phyloP scores from a whole-genome alignment of 1,140 invertebrate genomes.

The Leptinotarsa defecta region DNA sequence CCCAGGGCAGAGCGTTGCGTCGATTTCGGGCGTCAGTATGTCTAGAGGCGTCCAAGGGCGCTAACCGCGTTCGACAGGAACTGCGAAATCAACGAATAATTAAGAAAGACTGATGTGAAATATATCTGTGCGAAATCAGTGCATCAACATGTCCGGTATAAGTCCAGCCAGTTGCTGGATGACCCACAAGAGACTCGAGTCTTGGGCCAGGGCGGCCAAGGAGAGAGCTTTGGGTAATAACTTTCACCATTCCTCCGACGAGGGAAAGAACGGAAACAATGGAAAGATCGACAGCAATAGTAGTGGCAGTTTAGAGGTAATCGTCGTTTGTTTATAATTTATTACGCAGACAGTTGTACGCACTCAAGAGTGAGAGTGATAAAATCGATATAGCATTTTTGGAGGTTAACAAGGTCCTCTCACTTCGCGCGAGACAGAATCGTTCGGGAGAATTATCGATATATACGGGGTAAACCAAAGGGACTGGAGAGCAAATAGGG shows the following conservation, averaged over 20 bases:
- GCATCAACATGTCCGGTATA: constrained; percentile 63
- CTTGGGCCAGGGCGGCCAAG: constrained; percentile 71
- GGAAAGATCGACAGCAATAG: constrained; percentile 45
- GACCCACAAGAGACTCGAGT: constrained; percentile 70
- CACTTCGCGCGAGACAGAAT: neutral
- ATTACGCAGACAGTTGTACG: constrained; percentile 14
- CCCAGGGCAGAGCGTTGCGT: constrained; percentile 36
- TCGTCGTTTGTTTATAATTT: constrained; percentile 14
- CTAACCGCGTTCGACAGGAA: constrained; percentile 9
- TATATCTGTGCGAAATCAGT: neutral
- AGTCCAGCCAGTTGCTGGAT: constrained; percentile 72
- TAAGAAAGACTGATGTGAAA: neutral
- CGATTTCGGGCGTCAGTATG: constrained; percentile 31
- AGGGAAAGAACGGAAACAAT: constrained; percentile 32
- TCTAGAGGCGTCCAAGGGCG: constrained; percentile 30
- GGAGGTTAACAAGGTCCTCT: constrained; percentile 16
- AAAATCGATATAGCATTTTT: constrained; percentile 31
- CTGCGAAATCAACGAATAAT: constrained; percentile 15
- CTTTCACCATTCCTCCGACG: constrained; percentile 35
- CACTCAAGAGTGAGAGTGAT: constrained; percentile 21
- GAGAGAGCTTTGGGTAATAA: constrained; percentile 63
- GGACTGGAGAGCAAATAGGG: neutral
- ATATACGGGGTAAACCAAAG: neutral
- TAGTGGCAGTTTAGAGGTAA: constrained; percentile 47
- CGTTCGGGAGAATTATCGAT: neutral